phyloP scores from a whole-genome alignment of 1,140 invertebrate genomes.

The Ceratina japonica region DNA sequence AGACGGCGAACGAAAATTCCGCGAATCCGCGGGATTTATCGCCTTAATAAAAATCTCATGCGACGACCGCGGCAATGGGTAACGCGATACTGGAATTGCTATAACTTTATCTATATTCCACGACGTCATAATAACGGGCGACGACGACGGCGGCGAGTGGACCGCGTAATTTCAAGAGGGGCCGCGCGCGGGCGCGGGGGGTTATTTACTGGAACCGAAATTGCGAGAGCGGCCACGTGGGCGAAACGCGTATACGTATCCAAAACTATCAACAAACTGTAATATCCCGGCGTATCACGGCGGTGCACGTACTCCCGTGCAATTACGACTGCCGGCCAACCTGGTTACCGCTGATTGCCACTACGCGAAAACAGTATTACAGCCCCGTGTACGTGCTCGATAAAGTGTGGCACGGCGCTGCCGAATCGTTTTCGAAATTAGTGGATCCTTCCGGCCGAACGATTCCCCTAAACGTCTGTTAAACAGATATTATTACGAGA shows the following conservation, averaged over 20 bases:
- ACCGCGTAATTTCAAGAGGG: constrained; percentile 23
- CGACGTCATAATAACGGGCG: constrained; percentile 21
- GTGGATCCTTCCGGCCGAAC: constrained; percentile 8
- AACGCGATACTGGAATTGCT: neutral
- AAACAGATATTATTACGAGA: constrained; percentile 1
- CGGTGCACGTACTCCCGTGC: constrained; percentile 14
- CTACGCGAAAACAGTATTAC: neutral
- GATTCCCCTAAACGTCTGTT: constrained; percentile 4
- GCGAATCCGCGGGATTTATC: too few species aligned
- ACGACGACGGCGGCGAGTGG: neutral
- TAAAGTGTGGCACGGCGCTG: constrained; percentile 9
- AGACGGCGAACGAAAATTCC: too few species aligned
- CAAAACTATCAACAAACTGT: constrained; percentile 25
- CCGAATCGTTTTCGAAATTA: constrained; percentile 34
- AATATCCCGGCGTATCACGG: constrained; percentile 21
- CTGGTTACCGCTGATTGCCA: constrained; percentile 17
- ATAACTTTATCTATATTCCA: neutral
- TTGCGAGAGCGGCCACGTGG: constrained; percentile 7
- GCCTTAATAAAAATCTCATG: too few species aligned
- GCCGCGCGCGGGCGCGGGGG: neutral
- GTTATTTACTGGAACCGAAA: constrained; percentile 31
- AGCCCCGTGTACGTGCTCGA: neutral
- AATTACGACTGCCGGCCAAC: constrained; percentile 36
- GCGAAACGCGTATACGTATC: neutral
- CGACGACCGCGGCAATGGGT: neutral